A percentile compares a stretch with the other conserved stretches of the same genome.
These are phyloP conservation scores for Anagyrus pseudococci DNA, from an alignment of 2,888 invertebrate genomes.

Conservation along the genomic window DNA sequence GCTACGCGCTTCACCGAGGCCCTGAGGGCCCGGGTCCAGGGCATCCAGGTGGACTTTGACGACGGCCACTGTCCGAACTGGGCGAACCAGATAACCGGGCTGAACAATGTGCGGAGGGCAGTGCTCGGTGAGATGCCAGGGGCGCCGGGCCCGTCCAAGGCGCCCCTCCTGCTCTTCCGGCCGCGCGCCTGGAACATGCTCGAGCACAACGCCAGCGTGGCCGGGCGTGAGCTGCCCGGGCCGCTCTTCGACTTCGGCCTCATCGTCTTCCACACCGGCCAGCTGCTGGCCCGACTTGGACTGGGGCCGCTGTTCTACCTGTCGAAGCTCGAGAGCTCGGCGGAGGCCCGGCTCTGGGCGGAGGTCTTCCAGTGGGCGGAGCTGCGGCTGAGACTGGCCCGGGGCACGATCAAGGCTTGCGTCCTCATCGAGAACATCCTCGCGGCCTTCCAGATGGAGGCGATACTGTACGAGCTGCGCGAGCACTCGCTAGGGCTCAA, in stretches of 20 bases:
- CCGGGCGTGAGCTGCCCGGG: slow-evolving; percentile 70
- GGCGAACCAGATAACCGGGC: slow-evolving; percentile 71
- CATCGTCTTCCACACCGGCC: slow-evolving; percentile 71
- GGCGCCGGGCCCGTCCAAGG: slow-evolving; percentile 64
- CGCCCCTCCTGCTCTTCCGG: slow-evolving; percentile 71
- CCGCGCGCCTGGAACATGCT: slow-evolving; percentile 79
- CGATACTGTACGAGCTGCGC: slow-evolving; percentile 71
- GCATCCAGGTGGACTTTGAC: slow-evolving; percentile 72
- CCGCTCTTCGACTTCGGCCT: slow-evolving; percentile 75
- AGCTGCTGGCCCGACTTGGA: slow-evolving; percentile 64
- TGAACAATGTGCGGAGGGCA: slow-evolving; percentile 68
- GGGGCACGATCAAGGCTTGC: slow-evolving; percentile 73
- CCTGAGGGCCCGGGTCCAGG: slow-evolving; percentile 67
- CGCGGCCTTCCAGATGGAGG: slow-evolving; percentile 73
- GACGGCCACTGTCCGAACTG: slow-evolving; percentile 79
- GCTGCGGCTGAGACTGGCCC: slow-evolving; percentile 65
- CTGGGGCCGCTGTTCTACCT: slow-evolving; percentile 75
- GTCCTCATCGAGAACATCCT: slow-evolving; percentile 76
- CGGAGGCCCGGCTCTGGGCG: slow-evolving; percentile 74
- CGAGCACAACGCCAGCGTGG: slow-evolving; percentile 70
- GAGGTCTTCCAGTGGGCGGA: slow-evolving; percentile 73
- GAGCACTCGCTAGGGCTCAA: slow-evolving; percentile 75
- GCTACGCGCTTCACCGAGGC: slow-evolving; percentile 66
- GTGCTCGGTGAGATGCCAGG: slow-evolving; percentile 65
- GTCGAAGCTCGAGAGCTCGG: slow-evolving; percentile 72